These are phyloP conservation scores for Drosophila insularis DNA, from an alignment of 1,140 invertebrate genomes.

Conservation along the genomic window DNA sequence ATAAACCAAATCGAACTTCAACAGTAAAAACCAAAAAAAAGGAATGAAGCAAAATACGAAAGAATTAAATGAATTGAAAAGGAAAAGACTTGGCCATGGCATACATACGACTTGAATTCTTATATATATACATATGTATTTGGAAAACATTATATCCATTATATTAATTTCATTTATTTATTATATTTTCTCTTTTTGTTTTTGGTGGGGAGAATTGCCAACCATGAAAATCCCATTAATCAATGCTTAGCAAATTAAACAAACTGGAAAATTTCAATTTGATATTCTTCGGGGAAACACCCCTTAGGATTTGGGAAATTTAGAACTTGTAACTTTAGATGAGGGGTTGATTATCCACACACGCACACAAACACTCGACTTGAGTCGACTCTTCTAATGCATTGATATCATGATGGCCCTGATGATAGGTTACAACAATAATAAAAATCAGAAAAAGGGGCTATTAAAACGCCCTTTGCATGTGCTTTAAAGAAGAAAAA, in stretches of 20 bases:
- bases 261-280: slow-evolving; percentile 77
- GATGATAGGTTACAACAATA: slow-evolving; percentile 61
- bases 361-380: not conserved
- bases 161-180: not conserved
- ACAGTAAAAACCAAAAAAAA: not conserved
- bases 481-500: slow-evolving; percentile 18
- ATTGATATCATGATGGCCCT: slow-evolving; percentile 31
- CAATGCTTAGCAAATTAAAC: slow-evolving; percentile 71
- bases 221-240: slow-evolving; percentile 71
- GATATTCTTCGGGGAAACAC: slow-evolving; percentile 40
- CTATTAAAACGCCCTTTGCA: slow-evolving; percentile 64
- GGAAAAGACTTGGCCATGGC: too few relatives aligned
- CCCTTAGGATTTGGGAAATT: not conserved
- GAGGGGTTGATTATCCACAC: slow-evolving; percentile 35
- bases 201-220: not conserved
- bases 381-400: not conserved
- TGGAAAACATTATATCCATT: not conserved
- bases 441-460: slow-evolving; percentile 23
- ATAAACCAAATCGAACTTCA: slow-evolving; percentile 12
- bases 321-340: not conserved
- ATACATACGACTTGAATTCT: too few relatives aligned
- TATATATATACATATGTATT: not conserved
- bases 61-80: slow-evolving; percentile 1
- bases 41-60: too few relatives aligned
- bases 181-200: not conserved